Base-by-base conservation (phyloP, 2,888 invertebrate species). In the Idaea straminata region DNA sequence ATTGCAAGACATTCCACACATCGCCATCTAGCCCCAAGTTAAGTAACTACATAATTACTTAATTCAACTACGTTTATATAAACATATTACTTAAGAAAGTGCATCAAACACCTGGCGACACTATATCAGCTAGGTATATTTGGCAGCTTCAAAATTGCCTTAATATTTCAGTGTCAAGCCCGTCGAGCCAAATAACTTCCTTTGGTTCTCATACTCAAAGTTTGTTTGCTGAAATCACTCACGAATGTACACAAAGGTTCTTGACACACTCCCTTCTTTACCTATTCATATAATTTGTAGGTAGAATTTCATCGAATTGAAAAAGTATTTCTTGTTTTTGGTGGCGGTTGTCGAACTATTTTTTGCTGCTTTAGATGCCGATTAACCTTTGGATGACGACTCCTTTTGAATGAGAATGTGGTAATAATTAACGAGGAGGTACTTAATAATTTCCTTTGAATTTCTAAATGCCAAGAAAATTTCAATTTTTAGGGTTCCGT, bases 141-240 rank as follows among this genome's bases (percentile, higher is more conserved):
- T 80, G 82, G 82, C 81, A 82, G 83, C 81, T 84, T 84, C 80
- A 84, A 88, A 87, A 89, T 89, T 87, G 85, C 86, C 84, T 75
- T 88, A 87, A 89, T 90, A 88, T 89, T 89, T 90, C 87, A 88
- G 77, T 84, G 86, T 85, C 87, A 85, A 81, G 78, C 81, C 83
- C 79, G 76, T 77, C 74, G 81, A 78, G 78, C 80, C 79, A 83
- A 86, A 88, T 86, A 86, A 88, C 85, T 89, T 88, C 82, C 83
- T 84, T 83, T 79, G 80, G 78, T 82, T 77, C 72, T 79, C 78
- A 84, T 81, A 83, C 81, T 82, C 80, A 76, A 82, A 85, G 76
- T 84, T 83, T 78, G 78, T 76, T 75, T 72, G 77, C 79, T 78
- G 76, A 76, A 84, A 85, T 85, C 82, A 82, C 78, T 83, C 83